These are phyloP conservation scores for Drosophila equinoxialis DNA, from an alignment of 1,140 invertebrate genomes.

Conservation along the genomic window DNA sequence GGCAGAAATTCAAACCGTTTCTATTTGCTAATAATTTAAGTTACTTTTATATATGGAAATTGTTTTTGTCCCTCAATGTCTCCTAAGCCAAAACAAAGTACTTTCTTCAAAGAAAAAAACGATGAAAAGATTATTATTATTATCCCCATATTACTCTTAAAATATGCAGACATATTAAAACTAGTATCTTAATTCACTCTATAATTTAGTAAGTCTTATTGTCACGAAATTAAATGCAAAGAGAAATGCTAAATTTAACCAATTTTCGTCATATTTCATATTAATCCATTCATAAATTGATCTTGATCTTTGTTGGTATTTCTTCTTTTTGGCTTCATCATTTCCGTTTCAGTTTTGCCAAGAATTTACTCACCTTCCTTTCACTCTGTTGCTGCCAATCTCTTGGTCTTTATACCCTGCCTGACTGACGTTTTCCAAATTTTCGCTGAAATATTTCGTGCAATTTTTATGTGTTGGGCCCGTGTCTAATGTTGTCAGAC, in stretches of 20 bases:
- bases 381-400: neutral
- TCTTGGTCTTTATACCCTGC: neutral
- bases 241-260: neutral
- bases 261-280: neutral
- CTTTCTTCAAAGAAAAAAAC: no score
- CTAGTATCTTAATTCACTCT: neutral
- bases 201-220: neutral
- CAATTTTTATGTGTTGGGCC: constrained; percentile 32
- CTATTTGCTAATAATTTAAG: no score
- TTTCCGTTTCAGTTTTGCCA: constrained; percentile 53
- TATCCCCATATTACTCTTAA: neutral
- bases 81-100: no score
- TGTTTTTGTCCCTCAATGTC: no score
- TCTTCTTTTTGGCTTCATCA: constrained; percentile 35
- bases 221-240: neutral
- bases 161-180: neutral
- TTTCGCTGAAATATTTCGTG: constrained; percentile 24
- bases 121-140: neutral
- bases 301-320: constrained; percentile 24
- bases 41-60: no score
- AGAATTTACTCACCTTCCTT: constrained; percentile 17
- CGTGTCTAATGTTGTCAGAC: neutral
- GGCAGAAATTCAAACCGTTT: no score
- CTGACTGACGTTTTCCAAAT: constrained; percentile 8
- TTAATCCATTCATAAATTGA: constrained; percentile 26